Conservation (phyloP, 2,797 vertebrate genomes). For the Bradypus variegatus region DNA sequence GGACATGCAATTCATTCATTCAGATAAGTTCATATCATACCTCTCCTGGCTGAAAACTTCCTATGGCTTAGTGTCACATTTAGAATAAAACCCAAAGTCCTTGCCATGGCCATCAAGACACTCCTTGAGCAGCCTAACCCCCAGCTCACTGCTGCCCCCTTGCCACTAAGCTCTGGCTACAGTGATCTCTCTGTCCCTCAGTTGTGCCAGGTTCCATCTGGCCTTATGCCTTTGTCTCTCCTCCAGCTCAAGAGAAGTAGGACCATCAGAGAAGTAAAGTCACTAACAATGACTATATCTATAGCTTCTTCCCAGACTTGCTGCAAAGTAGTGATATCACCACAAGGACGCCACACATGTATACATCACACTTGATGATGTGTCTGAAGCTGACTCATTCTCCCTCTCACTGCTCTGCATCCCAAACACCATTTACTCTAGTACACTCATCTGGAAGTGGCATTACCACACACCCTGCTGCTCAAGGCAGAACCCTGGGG, state of each 20-base stretch:
- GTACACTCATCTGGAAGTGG: not conserved
- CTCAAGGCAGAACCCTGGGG: not conserved
- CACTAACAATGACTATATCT: not conserved
- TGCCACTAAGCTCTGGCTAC: not conserved
- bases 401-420: not conserved
- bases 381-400: not conserved
- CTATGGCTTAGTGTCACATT: not conserved
- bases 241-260: too few species aligned
- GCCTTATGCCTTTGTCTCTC: not conserved
- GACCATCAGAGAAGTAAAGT: not conserved
- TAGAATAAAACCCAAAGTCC: not conserved
- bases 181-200: not conserved
- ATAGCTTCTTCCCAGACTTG: not conserved
- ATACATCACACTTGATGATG: rapidly evolving
- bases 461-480: not conserved
- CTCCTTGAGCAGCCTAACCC: not conserved
- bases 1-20: not conserved
- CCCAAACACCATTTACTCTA: not conserved
- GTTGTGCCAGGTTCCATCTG: not conserved
- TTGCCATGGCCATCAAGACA: not conserved
- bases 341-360: too few species aligned
- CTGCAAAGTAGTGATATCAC: not conserved
- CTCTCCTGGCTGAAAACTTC: not conserved
- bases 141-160: not conserved
- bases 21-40: not conserved